Conservation (phyloP, 2,888 invertebrate genomes). For the Laothoe populi region DNA sequence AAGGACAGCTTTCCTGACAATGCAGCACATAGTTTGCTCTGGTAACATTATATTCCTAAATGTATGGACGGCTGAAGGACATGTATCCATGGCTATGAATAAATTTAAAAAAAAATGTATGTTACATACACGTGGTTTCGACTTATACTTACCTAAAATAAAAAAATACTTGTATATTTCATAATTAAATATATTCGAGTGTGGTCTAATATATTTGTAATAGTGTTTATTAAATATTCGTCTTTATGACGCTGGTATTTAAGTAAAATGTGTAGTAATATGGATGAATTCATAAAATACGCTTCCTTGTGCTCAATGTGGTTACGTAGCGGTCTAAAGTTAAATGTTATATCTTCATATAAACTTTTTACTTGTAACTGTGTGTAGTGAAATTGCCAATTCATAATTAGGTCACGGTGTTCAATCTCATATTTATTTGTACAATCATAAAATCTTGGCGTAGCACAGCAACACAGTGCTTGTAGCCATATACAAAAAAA, state of each 20-base stretch:
- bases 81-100: no score
- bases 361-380: slow-evolving; percentile 45
- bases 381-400: slow-evolving; percentile 51
- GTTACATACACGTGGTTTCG: slow-evolving; percentile 32
- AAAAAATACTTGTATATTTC: slow-evolving; percentile 69
- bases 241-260: slow-evolving; percentile 80
- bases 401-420: slow-evolving; percentile 62
- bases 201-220: slow-evolving; percentile 70
- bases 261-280: slow-evolving; percentile 61
- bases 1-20: no score
- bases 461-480: no score
- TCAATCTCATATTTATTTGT: slow-evolving; percentile 70
- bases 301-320: slow-evolving; percentile 82
- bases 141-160: slow-evolving; percentile 40
- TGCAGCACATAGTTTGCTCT: no score
- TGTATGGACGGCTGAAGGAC: no score
- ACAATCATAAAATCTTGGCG: slow-evolving; percentile 34
- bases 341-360: slow-evolving; percentile 43
- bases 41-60: slow-evolving; percentile 28
- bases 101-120: no score
- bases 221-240: slow-evolving; percentile 66
- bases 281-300: slow-evolving; percentile 59
- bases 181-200: slow-evolving; percentile 69
- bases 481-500: no score
- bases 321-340: slow-evolving; percentile 75